Evolutionary conservation across 2,888 invertebrate species (phyloP).

Genomic region (Cataglyphis albicans): DNA sequence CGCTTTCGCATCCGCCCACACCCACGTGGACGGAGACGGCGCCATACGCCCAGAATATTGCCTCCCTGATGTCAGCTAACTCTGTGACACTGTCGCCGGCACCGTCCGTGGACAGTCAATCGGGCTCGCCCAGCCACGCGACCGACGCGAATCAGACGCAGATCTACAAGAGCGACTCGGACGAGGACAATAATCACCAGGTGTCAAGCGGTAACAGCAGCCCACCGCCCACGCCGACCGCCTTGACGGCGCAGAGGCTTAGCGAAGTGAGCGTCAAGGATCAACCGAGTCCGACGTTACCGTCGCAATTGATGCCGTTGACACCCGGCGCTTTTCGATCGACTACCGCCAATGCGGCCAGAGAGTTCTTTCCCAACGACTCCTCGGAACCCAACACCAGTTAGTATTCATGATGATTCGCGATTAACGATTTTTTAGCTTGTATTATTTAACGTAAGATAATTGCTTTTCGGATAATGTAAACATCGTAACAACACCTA

Average conservation of each 20-base stretch:
- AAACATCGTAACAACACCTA: neutral
- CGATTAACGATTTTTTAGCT: neutral
- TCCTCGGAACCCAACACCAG: slow-evolving; percentile 95
- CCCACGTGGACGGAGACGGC: slow-evolving; percentile 90
- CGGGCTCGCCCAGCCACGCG: slow-evolving; percentile 93
- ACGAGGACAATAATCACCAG: slow-evolving; percentile 89
- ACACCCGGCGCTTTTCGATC: slow-evolving; percentile 86
- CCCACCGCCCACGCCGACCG: slow-evolving; percentile 87
- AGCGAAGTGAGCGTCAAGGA: slow-evolving; percentile 85
- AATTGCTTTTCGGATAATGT: neutral
- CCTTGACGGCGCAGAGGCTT: slow-evolving; percentile 85
- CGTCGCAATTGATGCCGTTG: slow-evolving; percentile 84
- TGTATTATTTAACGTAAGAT: neutral
- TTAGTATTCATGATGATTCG: slow-evolving; percentile 87
- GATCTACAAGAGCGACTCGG: slow-evolving; percentile 89
- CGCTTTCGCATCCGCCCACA: slow-evolving; percentile 93
- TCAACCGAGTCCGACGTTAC: slow-evolving; percentile 83
- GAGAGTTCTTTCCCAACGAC: slow-evolving; percentile 93
- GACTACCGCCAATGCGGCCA: slow-evolving; percentile 85
- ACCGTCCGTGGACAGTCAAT: slow-evolving; percentile 95
- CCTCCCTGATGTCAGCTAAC: slow-evolving; percentile 92
- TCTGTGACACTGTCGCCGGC: slow-evolving; percentile 96
- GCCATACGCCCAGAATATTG: slow-evolving; percentile 88
- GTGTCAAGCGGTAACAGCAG: slow-evolving; percentile 86
- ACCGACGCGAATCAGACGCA: slow-evolving; percentile 86